Conservation (phyloP, 2,113 vertebrate genomes). For the Callithrix jacchus region DNA sequence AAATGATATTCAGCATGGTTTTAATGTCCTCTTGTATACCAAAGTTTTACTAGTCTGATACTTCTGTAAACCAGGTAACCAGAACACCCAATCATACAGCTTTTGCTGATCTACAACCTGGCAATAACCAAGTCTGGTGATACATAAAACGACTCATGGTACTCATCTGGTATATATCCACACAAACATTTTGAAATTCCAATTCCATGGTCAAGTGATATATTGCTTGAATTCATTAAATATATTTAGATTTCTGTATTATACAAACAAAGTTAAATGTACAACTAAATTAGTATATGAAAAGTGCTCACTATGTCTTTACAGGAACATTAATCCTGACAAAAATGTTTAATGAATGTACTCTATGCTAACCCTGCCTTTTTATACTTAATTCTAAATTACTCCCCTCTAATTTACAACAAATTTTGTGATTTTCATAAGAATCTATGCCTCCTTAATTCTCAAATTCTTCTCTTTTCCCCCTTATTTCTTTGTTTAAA, state of each 20-base stretch:
- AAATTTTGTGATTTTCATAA: constrained; percentile 31
- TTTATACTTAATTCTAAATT: constrained; percentile 33
- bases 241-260: constrained; percentile 50
- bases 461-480: not conserved
- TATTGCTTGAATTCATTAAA: constrained; percentile 48
- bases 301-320: constrained; percentile 62
- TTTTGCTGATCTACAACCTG: not conserved
- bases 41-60: not conserved
- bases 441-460: not conserved
- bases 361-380: not conserved
- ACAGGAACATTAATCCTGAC: constrained; percentile 41
- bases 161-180: not conserved
- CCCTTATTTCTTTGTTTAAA: not conserved
- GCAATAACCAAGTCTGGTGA: not conserved
- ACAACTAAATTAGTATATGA: constrained; percentile 53
- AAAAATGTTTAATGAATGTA: constrained; percentile 25
- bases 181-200: constrained; percentile 47
- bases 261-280: constrained; percentile 53
- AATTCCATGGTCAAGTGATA: constrained; percentile 46
- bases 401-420: not conserved
- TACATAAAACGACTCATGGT: not conserved
- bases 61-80: constrained; percentile 1
- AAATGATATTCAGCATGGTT: constrained; percentile 25
- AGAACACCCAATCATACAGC: not conserved
- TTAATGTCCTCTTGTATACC: not conserved